phyloP scores from a whole-genome alignment of 35 echinoderm and acorn worm genomes.

The Apostichopus parvimensis region DNA sequence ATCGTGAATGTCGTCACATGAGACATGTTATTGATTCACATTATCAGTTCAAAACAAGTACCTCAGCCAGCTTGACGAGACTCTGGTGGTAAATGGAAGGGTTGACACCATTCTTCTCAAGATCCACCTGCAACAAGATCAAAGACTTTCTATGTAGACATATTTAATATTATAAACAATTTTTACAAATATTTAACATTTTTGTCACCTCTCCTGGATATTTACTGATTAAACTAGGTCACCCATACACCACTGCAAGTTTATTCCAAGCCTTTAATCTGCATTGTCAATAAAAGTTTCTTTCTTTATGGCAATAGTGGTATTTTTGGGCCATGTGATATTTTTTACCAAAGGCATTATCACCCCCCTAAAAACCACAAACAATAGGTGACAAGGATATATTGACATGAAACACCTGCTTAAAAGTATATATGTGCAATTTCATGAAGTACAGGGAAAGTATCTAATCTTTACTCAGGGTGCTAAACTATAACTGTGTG shows the following conservation, averaged over 20 bases:
- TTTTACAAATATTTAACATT: no score
- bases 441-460: not conserved
- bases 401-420: not conserved
- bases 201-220: no score
- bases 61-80: conserved; percentile 86
- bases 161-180: no score
- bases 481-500: not conserved
- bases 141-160: not conserved
- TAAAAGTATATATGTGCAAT: not conserved
- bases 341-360: not conserved
- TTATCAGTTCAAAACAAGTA: conserved; percentile 31
- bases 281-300: not conserved
- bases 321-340: not conserved
- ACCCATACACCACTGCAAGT: not conserved
- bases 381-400: not conserved
- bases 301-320: not conserved
- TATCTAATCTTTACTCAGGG: not conserved
- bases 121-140: conserved; percentile 61
- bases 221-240: not conserved
- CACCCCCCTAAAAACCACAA: not conserved
- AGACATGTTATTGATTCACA: not conserved
- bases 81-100: conserved; percentile 77
- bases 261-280: not conserved
- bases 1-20: not conserved
- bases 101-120: conserved; percentile 67